These are phyloP conservation scores for Ageneiosus marmoratus DNA, from an alignment of 2,113 vertebrate species.

Conservation along the genomic window DNA sequence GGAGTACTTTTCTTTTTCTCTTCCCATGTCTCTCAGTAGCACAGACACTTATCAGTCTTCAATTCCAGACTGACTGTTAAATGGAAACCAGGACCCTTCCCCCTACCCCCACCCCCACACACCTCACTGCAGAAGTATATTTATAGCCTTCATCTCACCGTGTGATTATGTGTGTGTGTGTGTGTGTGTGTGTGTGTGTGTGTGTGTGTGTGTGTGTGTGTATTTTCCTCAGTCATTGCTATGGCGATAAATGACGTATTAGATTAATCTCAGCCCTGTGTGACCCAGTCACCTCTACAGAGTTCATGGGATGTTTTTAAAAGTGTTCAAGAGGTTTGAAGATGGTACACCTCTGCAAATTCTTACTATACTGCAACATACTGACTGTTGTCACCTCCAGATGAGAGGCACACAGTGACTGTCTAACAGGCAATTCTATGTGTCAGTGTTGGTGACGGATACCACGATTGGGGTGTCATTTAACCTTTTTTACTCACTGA, in stretches of 20 bases:
- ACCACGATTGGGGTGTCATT: not conserved
- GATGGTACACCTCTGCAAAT: not conserved
- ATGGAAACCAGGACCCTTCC: constrained; percentile 32
- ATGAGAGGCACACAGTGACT: not conserved
- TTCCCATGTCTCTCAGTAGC: not conserved
- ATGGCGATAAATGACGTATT: constrained; percentile 25
- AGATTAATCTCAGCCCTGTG: constrained; percentile 25
- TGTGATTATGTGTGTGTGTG: constrained; percentile 12
- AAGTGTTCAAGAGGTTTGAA: not conserved
- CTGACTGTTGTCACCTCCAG: not conserved
- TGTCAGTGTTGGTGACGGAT: not conserved
- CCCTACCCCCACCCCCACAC: too few species aligned
- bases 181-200: constrained; percentile 22
- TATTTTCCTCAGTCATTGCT: constrained; percentile 16
- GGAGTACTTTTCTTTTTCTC: not conserved
- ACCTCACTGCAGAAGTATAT: constrained; percentile 38
- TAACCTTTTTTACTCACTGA: not conserved
- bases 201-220: constrained; percentile 1
- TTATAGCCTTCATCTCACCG: constrained; percentile 35
- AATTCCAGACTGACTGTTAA: constrained; percentile 32
- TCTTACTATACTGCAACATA: constrained; percentile 7
- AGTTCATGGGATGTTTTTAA: not conserved
- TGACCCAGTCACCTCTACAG: not conserved
- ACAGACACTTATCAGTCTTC: constrained; percentile 19
- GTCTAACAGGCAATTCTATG: not conserved